These are phyloP conservation scores for Astreopora myriophthalma DNA, from an alignment of 64 coral and sea anemone genomes.

Conservation along the genomic window DNA sequence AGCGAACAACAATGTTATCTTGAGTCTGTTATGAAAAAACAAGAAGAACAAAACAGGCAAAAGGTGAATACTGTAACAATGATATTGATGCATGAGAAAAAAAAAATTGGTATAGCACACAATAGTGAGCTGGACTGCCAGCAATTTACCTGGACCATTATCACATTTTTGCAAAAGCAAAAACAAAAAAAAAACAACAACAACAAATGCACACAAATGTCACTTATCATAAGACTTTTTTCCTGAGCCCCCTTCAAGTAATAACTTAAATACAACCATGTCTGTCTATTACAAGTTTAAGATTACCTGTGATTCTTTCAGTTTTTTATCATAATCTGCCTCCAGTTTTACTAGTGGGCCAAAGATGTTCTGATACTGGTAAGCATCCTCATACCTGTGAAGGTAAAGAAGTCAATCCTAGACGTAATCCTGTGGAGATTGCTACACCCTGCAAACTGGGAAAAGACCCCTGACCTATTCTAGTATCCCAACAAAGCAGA, in stretches of 20 bases:
- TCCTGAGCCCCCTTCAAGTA: not conserved
- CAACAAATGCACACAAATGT: too few relatives aligned
- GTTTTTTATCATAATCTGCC: constrained; percentile 97
- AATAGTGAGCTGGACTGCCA: too few relatives aligned
- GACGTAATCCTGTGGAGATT: not conserved
- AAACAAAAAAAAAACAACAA: too few relatives aligned
- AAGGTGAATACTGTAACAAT: not conserved
- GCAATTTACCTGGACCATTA: too few relatives aligned
- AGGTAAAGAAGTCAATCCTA: not conserved
- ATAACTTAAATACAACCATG: not conserved
- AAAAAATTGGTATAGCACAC: too few relatives aligned
- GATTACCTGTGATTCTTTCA: constrained; percentile 94
- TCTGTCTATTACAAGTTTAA: not conserved
- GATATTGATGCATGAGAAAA: too few relatives aligned
- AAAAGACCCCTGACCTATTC: too few relatives aligned
- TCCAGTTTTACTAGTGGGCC: constrained; percentile 98
- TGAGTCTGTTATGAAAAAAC: constrained; percentile 71
- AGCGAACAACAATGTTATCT: constrained; percentile 95
- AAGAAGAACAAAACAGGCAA: not conserved
- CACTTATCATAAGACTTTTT: too few relatives aligned
- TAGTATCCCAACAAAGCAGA: too few relatives aligned
- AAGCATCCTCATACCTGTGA: constrained; percentile 97
- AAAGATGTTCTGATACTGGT: constrained; percentile 99
- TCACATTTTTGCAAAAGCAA: too few relatives aligned
- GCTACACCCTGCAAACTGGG: too few relatives aligned